phyloP scores from a whole-genome alignment of 2,113 vertebrate species.

The Psophia crepitans region DNA sequence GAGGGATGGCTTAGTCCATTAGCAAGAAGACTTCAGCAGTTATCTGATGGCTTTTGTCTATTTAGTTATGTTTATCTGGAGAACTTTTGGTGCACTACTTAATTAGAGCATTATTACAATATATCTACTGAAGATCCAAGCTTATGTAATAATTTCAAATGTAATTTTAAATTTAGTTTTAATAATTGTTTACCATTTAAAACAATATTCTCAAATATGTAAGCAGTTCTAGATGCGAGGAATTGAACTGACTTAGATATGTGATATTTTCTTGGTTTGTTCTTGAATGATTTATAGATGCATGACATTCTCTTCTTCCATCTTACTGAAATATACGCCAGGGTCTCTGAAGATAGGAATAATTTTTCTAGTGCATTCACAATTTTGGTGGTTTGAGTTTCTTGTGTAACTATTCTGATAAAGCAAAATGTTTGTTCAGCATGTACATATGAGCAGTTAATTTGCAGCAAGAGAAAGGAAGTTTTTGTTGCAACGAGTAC shows the following conservation, averaged over 20 bases:
- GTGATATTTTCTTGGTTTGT: background rate
- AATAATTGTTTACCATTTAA: background rate
- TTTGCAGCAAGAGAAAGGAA: background rate
- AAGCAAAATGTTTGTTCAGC: background rate
- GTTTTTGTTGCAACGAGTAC: background rate
- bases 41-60: background rate
- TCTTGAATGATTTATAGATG: background rate
- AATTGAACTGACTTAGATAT: background rate
- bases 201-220: background rate
- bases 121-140: background rate
- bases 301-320: background rate
- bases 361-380: background rate
- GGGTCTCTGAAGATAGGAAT: background rate
- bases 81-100: background rate
- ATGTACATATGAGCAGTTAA: background rate
- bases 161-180: background rate
- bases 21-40: background rate
- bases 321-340: background rate
- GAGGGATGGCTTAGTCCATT: background rate
- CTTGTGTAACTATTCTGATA: background rate
- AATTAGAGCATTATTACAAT: background rate
- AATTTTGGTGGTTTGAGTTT: background rate
- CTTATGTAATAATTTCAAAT: background rate
- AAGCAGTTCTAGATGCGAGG: background rate
- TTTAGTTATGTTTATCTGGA: background rate